Percentiles rank a stretch among this genome's conserved stretches.
Conservation (phyloP, 2,797 vertebrate genomes). For the Taenioides sp. region DNA sequence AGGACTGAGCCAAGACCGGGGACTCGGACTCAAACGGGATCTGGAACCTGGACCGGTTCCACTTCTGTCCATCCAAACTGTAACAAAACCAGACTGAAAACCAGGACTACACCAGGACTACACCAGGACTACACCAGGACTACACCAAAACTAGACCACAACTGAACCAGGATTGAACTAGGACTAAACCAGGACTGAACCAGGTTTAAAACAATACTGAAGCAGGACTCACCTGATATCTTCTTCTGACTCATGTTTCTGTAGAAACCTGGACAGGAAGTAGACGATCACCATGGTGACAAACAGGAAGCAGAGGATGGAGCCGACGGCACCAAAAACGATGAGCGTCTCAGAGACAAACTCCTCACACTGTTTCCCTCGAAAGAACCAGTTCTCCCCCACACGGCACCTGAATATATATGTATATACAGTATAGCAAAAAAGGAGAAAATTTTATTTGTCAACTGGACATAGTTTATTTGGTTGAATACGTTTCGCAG, state of each 20-base stretch:
- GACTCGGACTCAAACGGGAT: slow-evolving; percentile 80
- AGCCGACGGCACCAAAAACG: slow-evolving; percentile 87
- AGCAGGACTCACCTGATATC: slow-evolving; percentile 74
- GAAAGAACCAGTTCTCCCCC: slow-evolving; percentile 96
- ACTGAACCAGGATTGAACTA: not conserved
- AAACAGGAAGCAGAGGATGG: slow-evolving; percentile 85
- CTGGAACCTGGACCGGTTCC: slow-evolving; percentile 84
- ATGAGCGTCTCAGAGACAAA: slow-evolving; percentile 90
- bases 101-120: not conserved
- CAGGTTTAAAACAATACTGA: not conserved
- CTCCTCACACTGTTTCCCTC: slow-evolving; percentile 93
- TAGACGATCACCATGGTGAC: slow-evolving; percentile 82
- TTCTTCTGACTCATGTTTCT: slow-evolving; percentile 82
- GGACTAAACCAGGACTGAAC: not conserved
- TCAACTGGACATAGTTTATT: too few relatives aligned
- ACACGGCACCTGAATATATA: slow-evolving; percentile 83
- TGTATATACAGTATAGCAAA: too few relatives aligned
- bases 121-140: not conserved
- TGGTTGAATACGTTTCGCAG: too few relatives aligned
- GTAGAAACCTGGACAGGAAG: slow-evolving; percentile 84
- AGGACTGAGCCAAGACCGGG: slow-evolving; percentile 73
- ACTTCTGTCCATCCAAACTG: slow-evolving; percentile 81
- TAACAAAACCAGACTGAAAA: not conserved
- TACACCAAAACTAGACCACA: not conserved
- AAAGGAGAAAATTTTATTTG: too few relatives aligned